phyloP scores from a whole-genome alignment of 2,888 invertebrate species.

The Platynereis dumerilii region DNA sequence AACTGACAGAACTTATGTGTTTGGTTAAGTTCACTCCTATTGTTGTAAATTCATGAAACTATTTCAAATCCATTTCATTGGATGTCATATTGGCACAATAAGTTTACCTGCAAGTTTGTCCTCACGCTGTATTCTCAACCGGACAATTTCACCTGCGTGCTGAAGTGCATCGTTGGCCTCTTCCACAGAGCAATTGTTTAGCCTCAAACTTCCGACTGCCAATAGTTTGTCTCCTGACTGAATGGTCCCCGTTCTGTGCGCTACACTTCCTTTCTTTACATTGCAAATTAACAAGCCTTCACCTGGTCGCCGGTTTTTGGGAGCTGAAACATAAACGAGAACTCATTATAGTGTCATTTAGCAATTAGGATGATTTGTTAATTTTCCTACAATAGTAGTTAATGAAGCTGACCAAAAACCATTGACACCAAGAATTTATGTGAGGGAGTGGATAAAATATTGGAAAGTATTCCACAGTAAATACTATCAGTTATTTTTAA shows the following conservation, averaged over 20 bases:
- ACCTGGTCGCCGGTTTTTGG: conserved; percentile 48
- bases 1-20: too few species aligned
- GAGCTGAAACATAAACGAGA: conserved; percentile 37
- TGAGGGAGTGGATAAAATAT: too few species aligned
- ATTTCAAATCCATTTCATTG: too few species aligned
- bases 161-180: conserved; percentile 65
- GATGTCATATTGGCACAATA: too few species aligned
- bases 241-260: conserved; percentile 82
- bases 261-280: conserved; percentile 87
- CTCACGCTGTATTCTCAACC: conserved; percentile 66
- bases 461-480: too few species aligned
- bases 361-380: too few species aligned
- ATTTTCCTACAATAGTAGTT: too few species aligned
- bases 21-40: too few species aligned
- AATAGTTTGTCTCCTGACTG: conserved; percentile 89
- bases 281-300: conserved; percentile 86
- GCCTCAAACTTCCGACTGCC: conserved; percentile 82
- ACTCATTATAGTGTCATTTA: not conserved
- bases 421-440: too few species aligned
- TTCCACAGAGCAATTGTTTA: conserved; percentile 76
- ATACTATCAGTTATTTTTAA: too few species aligned
- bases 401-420: too few species aligned
- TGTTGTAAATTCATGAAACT: too few species aligned
- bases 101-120: conserved; percentile 56
- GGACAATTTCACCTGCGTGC: conserved; percentile 66